A percentile compares a stretch with the other conserved stretches of the same genome.
Conservation (phyloP, 2,797 vertebrate genomes). For the Amblyraja radiata region DNA sequence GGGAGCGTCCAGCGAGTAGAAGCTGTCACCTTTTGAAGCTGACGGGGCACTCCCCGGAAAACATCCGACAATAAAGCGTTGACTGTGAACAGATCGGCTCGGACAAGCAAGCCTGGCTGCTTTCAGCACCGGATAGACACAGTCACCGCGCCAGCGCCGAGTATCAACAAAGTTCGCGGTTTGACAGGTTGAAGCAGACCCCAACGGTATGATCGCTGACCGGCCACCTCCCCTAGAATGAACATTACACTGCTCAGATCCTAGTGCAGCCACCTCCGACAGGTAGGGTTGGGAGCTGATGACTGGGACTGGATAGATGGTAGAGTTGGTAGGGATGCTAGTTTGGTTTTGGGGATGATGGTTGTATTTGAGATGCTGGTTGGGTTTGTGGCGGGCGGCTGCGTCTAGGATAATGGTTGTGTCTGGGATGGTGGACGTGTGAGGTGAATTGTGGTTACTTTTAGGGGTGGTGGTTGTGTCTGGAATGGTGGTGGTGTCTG, state of each 20-base stretch:
- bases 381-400: too few species aligned
- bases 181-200: not conserved
- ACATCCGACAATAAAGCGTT: not conserved
- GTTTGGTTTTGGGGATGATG: too few species aligned
- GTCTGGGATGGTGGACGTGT: too few species aligned
- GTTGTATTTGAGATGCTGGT: too few species aligned
- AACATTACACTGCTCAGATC: not conserved
- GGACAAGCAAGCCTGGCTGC: too few species aligned
- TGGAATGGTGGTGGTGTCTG: too few species aligned
- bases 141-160: not conserved
- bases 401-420: too few species aligned
- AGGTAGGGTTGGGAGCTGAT: not conserved
- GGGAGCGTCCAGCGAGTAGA: not conserved
- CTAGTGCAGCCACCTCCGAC: not conserved
- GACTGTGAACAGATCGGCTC: not conserved
- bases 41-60: not conserved
- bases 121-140: not conserved
- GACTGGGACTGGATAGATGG: too few species aligned
- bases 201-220: not conserved
- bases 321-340: too few species aligned
- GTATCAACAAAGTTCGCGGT: not conserved
- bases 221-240: not conserved
- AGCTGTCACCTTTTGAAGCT: not conserved
- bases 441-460: too few species aligned
- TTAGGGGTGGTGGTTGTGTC: too few species aligned